Percentiles rank a stretch among this genome's conserved stretches.
Conservation (phyloP, 2,113 vertebrate genomes). For the Ceyx cyanopectus region DNA sequence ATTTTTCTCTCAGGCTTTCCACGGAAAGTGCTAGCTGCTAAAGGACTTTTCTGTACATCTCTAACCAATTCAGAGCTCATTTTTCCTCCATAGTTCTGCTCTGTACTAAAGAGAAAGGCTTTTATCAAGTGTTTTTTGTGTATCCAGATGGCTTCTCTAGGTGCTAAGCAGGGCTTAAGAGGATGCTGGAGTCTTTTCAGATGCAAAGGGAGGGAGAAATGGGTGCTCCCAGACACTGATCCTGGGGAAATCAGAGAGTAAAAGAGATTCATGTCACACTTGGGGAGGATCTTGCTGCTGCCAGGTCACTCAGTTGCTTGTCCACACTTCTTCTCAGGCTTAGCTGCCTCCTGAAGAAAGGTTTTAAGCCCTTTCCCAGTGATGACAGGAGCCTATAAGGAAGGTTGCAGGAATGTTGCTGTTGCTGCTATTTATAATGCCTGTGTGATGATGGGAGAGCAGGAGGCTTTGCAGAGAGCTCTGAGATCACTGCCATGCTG, state of each 20-base stretch:
- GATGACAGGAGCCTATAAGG: neutral
- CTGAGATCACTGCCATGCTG: neutral
- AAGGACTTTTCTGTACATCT: slow-evolving; percentile 20
- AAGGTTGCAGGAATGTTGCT: neutral
- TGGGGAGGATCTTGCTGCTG: neutral
- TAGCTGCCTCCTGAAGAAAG: neutral
- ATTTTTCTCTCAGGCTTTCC: slow-evolving; percentile 18
- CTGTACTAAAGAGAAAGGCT: neutral
- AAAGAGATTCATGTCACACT: neutral
- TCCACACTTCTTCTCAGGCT: neutral
- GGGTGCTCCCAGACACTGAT: neutral
- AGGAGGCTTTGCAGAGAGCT: neutral
- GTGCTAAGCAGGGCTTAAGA: neutral
- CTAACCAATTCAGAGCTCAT: slow-evolving; percentile 23
- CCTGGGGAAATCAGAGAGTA: neutral
- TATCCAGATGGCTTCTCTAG: neutral
- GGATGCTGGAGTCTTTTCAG: neutral
- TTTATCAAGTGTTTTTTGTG: slow-evolving; percentile 16
- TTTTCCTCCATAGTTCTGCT: slow-evolving; percentile 4
- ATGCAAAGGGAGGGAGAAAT: neutral
- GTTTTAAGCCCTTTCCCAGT: neutral
- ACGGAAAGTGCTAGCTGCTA: neutral
- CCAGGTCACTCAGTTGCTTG: neutral
- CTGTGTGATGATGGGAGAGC: neutral
- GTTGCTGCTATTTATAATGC: neutral